Evolutionary conservation across 2,888 invertebrate species (phyloP).

Genomic region (Atherix ibis): DNA sequence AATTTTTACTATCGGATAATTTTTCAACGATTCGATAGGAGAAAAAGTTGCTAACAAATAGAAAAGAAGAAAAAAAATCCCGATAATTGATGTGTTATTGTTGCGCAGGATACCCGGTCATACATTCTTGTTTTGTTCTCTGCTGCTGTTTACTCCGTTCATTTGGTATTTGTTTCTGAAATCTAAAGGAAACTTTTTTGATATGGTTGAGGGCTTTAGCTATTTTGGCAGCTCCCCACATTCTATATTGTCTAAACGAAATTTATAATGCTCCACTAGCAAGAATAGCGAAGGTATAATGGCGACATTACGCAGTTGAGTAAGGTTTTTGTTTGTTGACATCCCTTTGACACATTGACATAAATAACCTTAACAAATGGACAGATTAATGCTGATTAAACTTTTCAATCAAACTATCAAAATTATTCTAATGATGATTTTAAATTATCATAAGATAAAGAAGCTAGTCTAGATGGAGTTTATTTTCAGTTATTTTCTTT

Average conservation of each 20-base stretch:
- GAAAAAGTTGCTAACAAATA: slow-evolving; percentile 3
- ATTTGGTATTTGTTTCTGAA: slow-evolving; percentile 1
- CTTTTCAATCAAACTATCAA: too few species aligned
- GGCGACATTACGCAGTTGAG: too few species aligned
- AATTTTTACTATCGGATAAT: slow-evolving; percentile 7
- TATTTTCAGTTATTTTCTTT: too few species aligned
- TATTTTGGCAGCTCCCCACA: slow-evolving; percentile 4
- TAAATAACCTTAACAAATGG: too few species aligned
- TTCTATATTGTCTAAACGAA: slow-evolving; percentile 3
- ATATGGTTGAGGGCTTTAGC: too few species aligned
- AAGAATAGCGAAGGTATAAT: slow-evolving; percentile 3
- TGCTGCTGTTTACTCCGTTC: slow-evolving; percentile 1
- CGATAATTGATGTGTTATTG: slow-evolving; percentile 13
- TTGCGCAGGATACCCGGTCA: slow-evolving; percentile 8
- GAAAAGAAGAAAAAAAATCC: slow-evolving; percentile 4
- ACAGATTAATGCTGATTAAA: too few species aligned
- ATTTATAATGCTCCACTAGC: not conserved
- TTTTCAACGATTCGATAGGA: slow-evolving; percentile 12
- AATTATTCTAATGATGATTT: too few species aligned
- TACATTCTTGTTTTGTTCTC: slow-evolving; percentile 10
- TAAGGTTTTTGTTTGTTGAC: too few species aligned
- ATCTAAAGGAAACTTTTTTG: too few species aligned
- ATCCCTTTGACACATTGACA: too few species aligned
- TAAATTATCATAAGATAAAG: too few species aligned
- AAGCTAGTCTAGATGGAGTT: too few species aligned